Evolutionary conservation across 1,140 invertebrate species (phyloP).

Genomic region (Apis dorsata): DNA sequence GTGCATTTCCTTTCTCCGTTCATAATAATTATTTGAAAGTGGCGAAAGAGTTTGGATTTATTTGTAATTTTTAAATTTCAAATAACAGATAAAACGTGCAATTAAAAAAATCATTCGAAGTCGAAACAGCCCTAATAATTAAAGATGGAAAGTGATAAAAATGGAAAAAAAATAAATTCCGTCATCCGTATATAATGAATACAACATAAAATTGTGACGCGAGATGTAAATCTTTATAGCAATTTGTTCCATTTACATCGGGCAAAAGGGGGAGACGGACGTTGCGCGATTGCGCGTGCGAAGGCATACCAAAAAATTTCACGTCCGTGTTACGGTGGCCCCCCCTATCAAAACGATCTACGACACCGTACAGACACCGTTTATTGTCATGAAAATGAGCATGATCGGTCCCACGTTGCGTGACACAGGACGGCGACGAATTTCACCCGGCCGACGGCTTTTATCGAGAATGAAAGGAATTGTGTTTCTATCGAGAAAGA

Average conservation of each 20-base stretch:
- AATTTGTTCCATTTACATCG: neutral
- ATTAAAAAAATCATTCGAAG: too few relatives aligned
- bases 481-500: slow-evolving; percentile 30
- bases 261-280: neutral
- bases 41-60: too few relatives aligned
- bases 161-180: neutral
- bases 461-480: neutral
- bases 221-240: slow-evolving; percentile 3
- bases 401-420: slow-evolving; percentile 31
- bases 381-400: slow-evolving; percentile 61
- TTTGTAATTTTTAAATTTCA: too few relatives aligned
- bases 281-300: neutral
- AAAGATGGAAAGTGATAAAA: neutral
- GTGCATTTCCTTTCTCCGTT: too few relatives aligned
- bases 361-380: neutral
- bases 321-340: neutral
- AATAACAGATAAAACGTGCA: too few relatives aligned
- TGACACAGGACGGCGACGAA: neutral
- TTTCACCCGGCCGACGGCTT: neutral
- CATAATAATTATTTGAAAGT: too few relatives aligned
- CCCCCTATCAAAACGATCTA: neutral
- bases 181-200: neutral
- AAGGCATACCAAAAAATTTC: slow-evolving; percentile 20
- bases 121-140: too few relatives aligned
- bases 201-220: neutral